Evolutionary conservation across 2,113 vertebrate species (phyloP), one percentile per base, ranked within the genome.

Genomic region (Forbesichthys agassizii): DNA sequence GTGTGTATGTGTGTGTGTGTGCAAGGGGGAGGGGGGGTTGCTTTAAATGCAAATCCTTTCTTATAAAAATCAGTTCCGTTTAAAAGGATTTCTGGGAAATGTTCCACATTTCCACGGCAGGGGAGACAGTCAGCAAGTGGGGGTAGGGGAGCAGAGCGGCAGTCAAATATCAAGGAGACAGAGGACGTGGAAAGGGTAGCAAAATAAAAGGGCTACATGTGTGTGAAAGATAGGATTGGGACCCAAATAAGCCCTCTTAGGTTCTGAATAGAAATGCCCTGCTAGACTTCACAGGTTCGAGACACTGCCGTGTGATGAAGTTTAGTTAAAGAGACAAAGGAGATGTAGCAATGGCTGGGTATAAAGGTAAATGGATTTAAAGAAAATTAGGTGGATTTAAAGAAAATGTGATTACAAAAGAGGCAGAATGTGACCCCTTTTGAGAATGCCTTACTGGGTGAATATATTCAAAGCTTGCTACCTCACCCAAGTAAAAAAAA

Each of bases 11-110:
- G 18, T 20, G 66, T n/a, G 47, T 49, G 16, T 16, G 60, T 55
- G 62, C 57, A 18, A 51, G 49, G 65, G 53, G 49, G 85, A 71
- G 80, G 74, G 83, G 76, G 76, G 74, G 84, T 82, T 88, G 88
- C 84, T 93, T 93, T 91, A 93, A 93, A 93, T 93, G 92, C 93
- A 93, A 93, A 93, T 93, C 93, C 85, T 85, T 89, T 92, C 91
- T 92, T 92, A 93, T 92, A 92, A 92, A 93, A 91, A 91, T 90
- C 88, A 83, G 93, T 92, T 93, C 93, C 91, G 81, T 93, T 92
- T 93, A 93, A 93, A 92, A 87, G 91, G 93, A 92, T 93, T 93
- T 92, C 90, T 89, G 90, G 88, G 89, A 87, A 89, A 84, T 85
- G 83, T 92, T 91, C 90, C 86, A 90, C 89, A 88, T 88, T 91